These are phyloP conservation scores for Oncorhynchus gorbuscha DNA, from an alignment of 2,113 vertebrate species.

Conservation along the genomic window DNA sequence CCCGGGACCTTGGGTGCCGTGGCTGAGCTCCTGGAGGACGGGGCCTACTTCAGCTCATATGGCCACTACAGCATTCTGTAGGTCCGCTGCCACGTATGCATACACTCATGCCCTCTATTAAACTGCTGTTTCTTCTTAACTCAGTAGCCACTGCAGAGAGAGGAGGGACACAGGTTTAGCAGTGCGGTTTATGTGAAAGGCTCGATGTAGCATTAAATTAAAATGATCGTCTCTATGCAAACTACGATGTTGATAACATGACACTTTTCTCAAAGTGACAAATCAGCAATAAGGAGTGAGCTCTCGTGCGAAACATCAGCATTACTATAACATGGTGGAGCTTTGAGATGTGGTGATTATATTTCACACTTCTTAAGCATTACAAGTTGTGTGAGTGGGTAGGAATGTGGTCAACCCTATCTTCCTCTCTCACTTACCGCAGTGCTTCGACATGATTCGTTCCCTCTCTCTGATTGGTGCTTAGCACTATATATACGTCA, in stretches of 20 bases:
- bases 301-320: slow-evolving; percentile 40
- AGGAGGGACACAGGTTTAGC: slow-evolving; percentile 25
- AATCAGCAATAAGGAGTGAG: slow-evolving; percentile 52
- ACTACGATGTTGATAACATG: not conserved
- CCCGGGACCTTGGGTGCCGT: slow-evolving; percentile 59
- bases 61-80: slow-evolving; percentile 95
- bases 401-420: not conserved
- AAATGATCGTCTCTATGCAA: slow-evolving; percentile 29
- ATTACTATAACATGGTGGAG: not conserved
- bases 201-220: slow-evolving; percentile 44
- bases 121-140: not conserved
- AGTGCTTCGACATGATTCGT: slow-evolving; percentile 44
- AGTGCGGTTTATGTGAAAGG: slow-evolving; percentile 37
- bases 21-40: slow-evolving; percentile 84
- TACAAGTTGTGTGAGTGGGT: slow-evolving; percentile 19
- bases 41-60: slow-evolving; percentile 96
- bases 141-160: not conserved
- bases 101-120: not conserved
- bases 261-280: slow-evolving; percentile 35
- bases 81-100: slow-evolving; percentile 72
- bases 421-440: slow-evolving; percentile 46
- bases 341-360: slow-evolving; percentile 29
- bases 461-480: slow-evolving; percentile 59
- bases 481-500: slow-evolving; percentile 53
- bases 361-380: slow-evolving; percentile 31